Evolutionary conservation across 2,113 vertebrate species (phyloP).

Genomic region (Indicator maculatus): DNA sequence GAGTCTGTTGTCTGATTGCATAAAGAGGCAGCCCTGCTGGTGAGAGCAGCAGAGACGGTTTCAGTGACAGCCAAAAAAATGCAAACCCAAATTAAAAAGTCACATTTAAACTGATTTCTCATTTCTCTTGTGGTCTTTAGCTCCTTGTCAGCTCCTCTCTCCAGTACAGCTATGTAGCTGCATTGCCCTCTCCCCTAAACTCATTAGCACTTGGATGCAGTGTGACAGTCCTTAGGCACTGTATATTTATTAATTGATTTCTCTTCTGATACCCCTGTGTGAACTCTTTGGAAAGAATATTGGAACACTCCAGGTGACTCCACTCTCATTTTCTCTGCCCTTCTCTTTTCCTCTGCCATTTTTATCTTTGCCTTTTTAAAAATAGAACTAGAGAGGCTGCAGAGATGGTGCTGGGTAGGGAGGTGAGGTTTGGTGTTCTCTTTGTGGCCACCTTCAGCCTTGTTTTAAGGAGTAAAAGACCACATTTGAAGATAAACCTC

Average conservation of each 20-base stretch:
- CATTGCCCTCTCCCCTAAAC: not conserved
- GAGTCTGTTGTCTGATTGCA: not conserved
- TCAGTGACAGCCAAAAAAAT: not conserved
- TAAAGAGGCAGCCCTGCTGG: not conserved
- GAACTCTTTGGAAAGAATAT: not conserved
- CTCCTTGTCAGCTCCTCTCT: not conserved
- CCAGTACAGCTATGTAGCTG: not conserved
- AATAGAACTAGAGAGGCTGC: not conserved
- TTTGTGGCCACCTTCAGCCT: not conserved
- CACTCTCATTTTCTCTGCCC: rapidly evolving
- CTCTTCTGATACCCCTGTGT: not conserved
- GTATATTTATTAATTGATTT: not conserved
- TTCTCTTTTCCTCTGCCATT: not conserved
- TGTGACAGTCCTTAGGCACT: not conserved
- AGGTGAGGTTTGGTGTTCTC: not conserved
- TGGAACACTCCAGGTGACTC: not conserved
- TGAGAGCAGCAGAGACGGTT: not conserved
- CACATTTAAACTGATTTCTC: not conserved
- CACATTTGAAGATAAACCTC: too few species aligned
- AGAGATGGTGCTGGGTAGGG: not conserved
- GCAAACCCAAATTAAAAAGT: not conserved
- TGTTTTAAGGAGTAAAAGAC: not conserved
- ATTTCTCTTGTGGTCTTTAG: not conserved
- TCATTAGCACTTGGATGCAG: not conserved
- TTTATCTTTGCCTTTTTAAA: not conserved